These are phyloP conservation scores for Orchesella cincta DNA, from an alignment of 1,140 invertebrate genomes.

Conservation along the genomic window DNA sequence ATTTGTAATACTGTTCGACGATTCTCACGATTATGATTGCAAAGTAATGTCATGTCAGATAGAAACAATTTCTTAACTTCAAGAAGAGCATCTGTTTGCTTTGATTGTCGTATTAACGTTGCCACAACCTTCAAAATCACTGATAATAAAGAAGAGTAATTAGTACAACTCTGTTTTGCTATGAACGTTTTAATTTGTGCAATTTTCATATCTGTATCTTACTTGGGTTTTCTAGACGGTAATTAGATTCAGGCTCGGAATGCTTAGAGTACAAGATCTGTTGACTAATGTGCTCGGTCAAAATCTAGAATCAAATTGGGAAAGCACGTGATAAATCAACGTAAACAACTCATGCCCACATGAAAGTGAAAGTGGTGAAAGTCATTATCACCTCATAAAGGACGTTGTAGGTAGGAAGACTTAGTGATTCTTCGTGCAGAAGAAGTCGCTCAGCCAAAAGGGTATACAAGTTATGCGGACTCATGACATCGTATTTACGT, in stretches of 20 bases:
- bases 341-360: neutral
- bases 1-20: conserved; percentile 95
- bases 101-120: conserved; percentile 92
- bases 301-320: conserved; percentile 69
- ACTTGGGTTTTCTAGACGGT: conserved; percentile 96
- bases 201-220: too few relatives aligned
- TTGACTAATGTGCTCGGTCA: conserved; percentile 94
- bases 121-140: conserved; percentile 98
- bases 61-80: conserved; percentile 96
- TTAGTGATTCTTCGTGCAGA: conserved; percentile 82
- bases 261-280: conserved; percentile 89
- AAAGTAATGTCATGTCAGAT: conserved; percentile 94
- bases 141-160: conserved; percentile 59
- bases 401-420: conserved; percentile 94
- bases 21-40: conserved; percentile 97
- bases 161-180: neutral
- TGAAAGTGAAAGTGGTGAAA: conserved; percentile 15
- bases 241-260: conserved; percentile 90
- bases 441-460: conserved; percentile 88
- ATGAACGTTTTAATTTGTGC: conserved; percentile 3
- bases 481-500: conserved; percentile 98
- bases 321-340: neutral
- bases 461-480: conserved; percentile 96
- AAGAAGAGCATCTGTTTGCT: conserved; percentile 83
- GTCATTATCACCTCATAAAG: conserved; percentile 80